Base-by-base conservation (phyloP, 2,888 invertebrate genomes). In the Limnephilus marmoratus region DNA sequence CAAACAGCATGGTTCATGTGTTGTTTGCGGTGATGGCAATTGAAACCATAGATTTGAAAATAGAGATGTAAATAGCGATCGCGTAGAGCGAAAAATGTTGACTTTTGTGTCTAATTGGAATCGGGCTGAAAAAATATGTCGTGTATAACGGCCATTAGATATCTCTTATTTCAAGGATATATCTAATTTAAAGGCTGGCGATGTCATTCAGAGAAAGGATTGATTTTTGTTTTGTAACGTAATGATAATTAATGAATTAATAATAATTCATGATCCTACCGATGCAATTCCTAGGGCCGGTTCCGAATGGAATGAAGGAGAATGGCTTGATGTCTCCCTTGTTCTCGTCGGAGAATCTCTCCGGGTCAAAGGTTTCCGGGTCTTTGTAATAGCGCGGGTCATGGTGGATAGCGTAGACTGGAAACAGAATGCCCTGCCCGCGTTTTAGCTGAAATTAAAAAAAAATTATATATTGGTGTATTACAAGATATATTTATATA, bases 231-330 rank as follows among this genome's bases (percentile, higher is more conserved):
- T 68, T 68, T 24, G 18, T 18, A 24, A 7, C 0, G 68, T 24
- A 68, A 24, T 24, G 7, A 18, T 24, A 24, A 68, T 68, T 24
- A 7, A 1, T 68, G 18, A 24, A 24, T 68, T 24, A 4, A 82
- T n/a, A 0, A 82, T n/a, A 0, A 31, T 31, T 31, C 1, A 31
- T 31, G 31, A 81, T 31, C 81, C 81, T 85, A 89, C 90, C 93
- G 45, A 93, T 92, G 82, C 93, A 93, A 82, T 92, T 92, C 82
- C 93, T 90, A 18, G 93, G 93, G 11, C 93, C 93, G n/a, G 86
- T 31, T 37, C 92, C 92, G 41, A 92, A 92, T 18, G 93, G 93
- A 1, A 93, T 53, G n/a, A 81, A 93, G 4, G 93, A 31, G 18
- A 41, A 18, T 12, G 85, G 86, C 18, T 87, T 24, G 3, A 93